A percentile compares a stretch with the other conserved stretches of the same genome.
Conservation (phyloP, 2,113 vertebrate genomes). For the Percina caprodes region DNA sequence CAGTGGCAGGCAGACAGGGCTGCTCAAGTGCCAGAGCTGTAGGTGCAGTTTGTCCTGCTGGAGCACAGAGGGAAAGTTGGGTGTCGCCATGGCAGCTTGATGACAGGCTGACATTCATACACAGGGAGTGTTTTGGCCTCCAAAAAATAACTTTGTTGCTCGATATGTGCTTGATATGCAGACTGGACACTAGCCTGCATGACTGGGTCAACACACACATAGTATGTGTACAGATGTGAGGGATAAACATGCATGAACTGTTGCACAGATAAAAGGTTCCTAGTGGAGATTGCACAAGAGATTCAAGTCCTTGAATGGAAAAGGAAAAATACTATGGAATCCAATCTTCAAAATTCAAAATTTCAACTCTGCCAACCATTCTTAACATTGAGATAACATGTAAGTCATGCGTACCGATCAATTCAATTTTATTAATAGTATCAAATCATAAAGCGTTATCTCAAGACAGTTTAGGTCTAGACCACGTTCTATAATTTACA, state of each 20-base stretch:
- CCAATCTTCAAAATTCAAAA: not conserved
- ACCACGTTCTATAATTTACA: no score
- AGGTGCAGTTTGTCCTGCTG: conserved; percentile 53
- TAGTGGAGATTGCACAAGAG: not conserved
- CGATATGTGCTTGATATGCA: not conserved
- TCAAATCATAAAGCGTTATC: no score
- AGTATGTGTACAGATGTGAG: no score
- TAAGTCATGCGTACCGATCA: not conserved
- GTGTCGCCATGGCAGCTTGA: conserved; percentile 16
- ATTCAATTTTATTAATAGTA: no score
- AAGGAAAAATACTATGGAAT: not conserved
- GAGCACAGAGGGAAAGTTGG: conserved; percentile 20
- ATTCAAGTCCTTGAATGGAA: not conserved
- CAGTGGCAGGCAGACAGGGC: conserved; percentile 36
- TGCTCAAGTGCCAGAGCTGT: conserved; percentile 33
- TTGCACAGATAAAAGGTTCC: not conserved
- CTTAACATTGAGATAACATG: not conserved
- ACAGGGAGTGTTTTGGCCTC: not conserved
- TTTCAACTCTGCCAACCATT: not conserved
- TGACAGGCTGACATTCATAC: conserved; percentile 2
- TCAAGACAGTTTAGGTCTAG: no score
- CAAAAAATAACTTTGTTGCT: not conserved
- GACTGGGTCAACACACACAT: not conserved
- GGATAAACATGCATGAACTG: not conserved
- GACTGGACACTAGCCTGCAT: not conserved